Conservation (phyloP, 1,140 invertebrate species). For the Anastrepha ludens region DNA sequence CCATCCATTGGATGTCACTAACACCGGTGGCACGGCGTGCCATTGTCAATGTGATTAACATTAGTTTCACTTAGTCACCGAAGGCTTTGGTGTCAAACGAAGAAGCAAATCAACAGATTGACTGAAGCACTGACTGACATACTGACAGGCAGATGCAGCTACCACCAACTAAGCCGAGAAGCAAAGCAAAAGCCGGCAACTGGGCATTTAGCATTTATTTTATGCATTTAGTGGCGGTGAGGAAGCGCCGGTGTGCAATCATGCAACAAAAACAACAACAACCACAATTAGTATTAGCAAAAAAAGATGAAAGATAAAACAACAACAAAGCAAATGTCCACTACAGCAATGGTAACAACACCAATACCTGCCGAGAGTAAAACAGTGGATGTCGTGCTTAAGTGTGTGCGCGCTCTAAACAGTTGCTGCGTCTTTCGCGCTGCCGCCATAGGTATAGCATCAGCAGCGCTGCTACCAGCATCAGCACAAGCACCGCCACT, state of each 20-base stretch:
- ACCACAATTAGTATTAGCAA: neutral
- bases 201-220: conserved; percentile 9
- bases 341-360: conserved; percentile 2
- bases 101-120: conserved; percentile 5
- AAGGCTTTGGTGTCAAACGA: conserved; percentile 1
- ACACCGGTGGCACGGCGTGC: neutral
- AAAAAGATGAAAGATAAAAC: neutral
- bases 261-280: neutral
- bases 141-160: neutral
- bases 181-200: neutral
- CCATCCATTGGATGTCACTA: conserved; percentile 16
- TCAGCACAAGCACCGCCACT: conserved; percentile 12
- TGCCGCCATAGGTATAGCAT: neutral
- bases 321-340: conserved; percentile 7
- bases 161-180: conserved; percentile 36
- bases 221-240: neutral
- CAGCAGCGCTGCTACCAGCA: neutral
- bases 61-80: conserved; percentile 60
- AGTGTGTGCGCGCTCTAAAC: neutral
- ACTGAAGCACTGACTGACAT: neutral
- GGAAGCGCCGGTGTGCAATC: neutral
- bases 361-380: neutral
- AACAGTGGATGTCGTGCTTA: conserved; percentile 4
- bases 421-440: neutral
- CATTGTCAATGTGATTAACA: conserved; percentile 45